Evolutionary conservation across 2,113 vertebrate species (phyloP).

Genomic region (Sterrhoptilus dennistouni): DNA sequence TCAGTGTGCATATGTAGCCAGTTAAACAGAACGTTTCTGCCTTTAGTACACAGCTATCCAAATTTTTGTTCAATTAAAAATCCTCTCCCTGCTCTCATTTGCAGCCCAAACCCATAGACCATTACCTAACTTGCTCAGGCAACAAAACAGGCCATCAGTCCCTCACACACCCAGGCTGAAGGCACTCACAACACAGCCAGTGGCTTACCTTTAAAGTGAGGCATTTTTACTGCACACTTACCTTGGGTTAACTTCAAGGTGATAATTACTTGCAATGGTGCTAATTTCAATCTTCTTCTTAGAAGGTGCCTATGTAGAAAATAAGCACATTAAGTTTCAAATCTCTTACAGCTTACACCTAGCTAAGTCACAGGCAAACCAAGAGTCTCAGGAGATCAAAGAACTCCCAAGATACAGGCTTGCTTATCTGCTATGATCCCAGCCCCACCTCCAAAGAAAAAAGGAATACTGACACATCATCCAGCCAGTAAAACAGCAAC

Average conservation of each 20-base stretch:
- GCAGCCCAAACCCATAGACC: not conserved
- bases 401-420: not conserved
- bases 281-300: slow-evolving; percentile 99
- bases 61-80: not conserved
- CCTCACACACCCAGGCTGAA: not conserved
- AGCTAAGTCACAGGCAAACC: not conserved
- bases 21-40: not conserved
- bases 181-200: not conserved
- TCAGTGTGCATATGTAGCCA: not conserved
- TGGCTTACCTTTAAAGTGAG: not conserved
- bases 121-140: not conserved
- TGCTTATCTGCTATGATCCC: rapidly evolving
- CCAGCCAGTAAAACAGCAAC: not conserved
- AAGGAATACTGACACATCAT: not conserved
- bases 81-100: not conserved
- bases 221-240: slow-evolving; percentile 38
- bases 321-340: not conserved
- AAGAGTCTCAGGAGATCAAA: not conserved
- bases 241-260: slow-evolving; percentile 97
- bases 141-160: not conserved
- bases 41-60: not conserved
- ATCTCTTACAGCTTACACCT: not conserved
- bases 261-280: slow-evolving; percentile 98
- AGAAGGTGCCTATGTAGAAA: slow-evolving; percentile 85
- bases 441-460: not conserved